phyloP scores from a whole-genome alignment of 2,888 invertebrate species.

The Apotomis turbidana region DNA sequence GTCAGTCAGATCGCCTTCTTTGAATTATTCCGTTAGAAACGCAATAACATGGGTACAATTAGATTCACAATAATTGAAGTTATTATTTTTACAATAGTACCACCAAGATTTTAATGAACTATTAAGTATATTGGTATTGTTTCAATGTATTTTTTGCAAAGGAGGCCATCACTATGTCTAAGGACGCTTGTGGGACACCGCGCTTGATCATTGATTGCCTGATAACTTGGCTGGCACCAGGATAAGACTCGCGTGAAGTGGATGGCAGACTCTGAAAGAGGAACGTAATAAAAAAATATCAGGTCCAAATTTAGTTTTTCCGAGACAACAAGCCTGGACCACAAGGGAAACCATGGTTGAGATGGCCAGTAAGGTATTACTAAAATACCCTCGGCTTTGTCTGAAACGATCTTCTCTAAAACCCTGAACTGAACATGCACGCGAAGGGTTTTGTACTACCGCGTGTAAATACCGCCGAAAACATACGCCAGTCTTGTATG shows the following conservation, averaged over 20 bases:
- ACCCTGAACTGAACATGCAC: neutral
- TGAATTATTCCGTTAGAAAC: conserved; percentile 42
- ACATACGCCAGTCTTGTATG: too few relatives aligned
- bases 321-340: conserved; percentile 17
- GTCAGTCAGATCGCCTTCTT: conserved; percentile 32
- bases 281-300: neutral
- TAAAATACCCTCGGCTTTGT: conserved; percentile 45
- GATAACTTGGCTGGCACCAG: conserved; percentile 47
- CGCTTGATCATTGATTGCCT: conserved; percentile 41
- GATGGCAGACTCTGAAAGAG: conserved; percentile 33
- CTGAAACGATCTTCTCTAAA: conserved; percentile 40
- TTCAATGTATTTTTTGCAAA: conserved; percentile 43
- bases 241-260: conserved; percentile 42
- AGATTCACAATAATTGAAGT: conserved; percentile 23
- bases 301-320: neutral
- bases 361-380: conserved; percentile 46
- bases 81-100: conserved; percentile 39
- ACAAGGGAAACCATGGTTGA: conserved; percentile 48
- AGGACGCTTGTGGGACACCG: conserved; percentile 31
- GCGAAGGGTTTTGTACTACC: too few relatives aligned
- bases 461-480: too few relatives aligned
- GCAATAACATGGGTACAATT: conserved; percentile 28
- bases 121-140: conserved; percentile 42
- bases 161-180: conserved; percentile 44
- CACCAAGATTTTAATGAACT: conserved; percentile 41